phyloP scores from a whole-genome alignment of 2,888 invertebrate genomes.

The Campoletis raptor region DNA sequence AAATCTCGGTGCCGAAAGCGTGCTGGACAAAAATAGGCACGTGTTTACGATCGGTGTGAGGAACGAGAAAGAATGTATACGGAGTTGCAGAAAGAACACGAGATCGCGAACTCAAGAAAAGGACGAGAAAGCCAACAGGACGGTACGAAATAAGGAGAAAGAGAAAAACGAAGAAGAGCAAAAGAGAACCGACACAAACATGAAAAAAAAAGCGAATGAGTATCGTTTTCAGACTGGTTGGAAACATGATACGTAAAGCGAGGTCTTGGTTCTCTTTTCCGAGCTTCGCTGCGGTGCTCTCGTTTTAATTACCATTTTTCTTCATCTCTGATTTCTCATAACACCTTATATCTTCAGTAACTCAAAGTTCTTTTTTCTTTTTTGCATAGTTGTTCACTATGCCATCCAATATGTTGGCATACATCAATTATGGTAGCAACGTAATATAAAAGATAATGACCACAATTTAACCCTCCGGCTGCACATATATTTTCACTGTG shows the following conservation, averaged over 20 bases:
- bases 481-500: neutral
- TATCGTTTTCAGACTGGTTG: slow-evolving; percentile 80
- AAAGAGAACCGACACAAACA: slow-evolving; percentile 43
- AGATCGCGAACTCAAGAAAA: slow-evolving; percentile 34
- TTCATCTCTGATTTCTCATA: slow-evolving; percentile 78
- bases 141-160: slow-evolving; percentile 9
- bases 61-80: slow-evolving; percentile 25
- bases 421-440: neutral
- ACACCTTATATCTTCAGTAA: neutral
- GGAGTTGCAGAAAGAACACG: slow-evolving; percentile 44
- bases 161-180: slow-evolving; percentile 32
- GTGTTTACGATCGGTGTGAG: slow-evolving; percentile 65
- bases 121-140: neutral
- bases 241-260: slow-evolving; percentile 77
- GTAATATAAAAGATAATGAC: neutral
- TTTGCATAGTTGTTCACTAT: neutral
- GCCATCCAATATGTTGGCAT: neutral
- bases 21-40: slow-evolving; percentile 65
- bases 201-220: slow-evolving; percentile 71
- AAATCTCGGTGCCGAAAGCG: slow-evolving; percentile 59
- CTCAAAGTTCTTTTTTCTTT: neutral
- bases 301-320: slow-evolving; percentile 81
- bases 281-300: slow-evolving; percentile 70
- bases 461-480: neutral
- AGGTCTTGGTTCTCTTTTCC: slow-evolving; percentile 68